Percentiles rank a stretch among this genome's conserved stretches.
These are phyloP conservation scores for Venturia canescens DNA, from an alignment of 1,140 invertebrate genomes.

Conservation along the genomic window DNA sequence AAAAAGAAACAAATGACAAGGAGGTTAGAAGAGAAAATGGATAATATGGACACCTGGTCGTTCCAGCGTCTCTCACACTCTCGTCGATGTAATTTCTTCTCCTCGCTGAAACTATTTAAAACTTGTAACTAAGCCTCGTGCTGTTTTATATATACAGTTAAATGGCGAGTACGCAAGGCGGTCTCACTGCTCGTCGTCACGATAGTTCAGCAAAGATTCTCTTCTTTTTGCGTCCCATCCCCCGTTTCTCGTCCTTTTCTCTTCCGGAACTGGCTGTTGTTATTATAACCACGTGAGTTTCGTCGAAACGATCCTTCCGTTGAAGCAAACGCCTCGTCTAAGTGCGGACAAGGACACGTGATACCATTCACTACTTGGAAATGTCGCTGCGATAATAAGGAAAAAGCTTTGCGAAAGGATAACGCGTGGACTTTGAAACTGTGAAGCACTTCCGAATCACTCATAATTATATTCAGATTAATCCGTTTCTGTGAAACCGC, in stretches of 20 bases:
- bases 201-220: neutral
- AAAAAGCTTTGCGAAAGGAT: no score
- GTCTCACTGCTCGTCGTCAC: neutral
- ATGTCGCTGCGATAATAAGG: no score
- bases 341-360: no score
- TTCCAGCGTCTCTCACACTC: conserved; percentile 44
- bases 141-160: conserved; percentile 26
- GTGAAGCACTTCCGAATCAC: no score
- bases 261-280: neutral
- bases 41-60: neutral
- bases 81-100: conserved; percentile 51
- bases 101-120: conserved; percentile 56
- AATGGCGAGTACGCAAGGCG: conserved; percentile 38
- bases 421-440: no score
- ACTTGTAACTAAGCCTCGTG: conserved; percentile 50
- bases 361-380: no score
- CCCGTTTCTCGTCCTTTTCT: no score
- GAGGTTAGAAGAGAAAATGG: no score
- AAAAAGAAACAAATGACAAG: no score
- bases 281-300: neutral
- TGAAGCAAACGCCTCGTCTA: neutral
- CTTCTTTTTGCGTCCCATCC: neutral
- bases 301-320: neutral
- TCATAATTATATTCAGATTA: no score
- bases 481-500: no score